Evolutionary conservation across 2,888 invertebrate genomes (phyloP).

Genomic region (Ferdinandea cuprea): DNA sequence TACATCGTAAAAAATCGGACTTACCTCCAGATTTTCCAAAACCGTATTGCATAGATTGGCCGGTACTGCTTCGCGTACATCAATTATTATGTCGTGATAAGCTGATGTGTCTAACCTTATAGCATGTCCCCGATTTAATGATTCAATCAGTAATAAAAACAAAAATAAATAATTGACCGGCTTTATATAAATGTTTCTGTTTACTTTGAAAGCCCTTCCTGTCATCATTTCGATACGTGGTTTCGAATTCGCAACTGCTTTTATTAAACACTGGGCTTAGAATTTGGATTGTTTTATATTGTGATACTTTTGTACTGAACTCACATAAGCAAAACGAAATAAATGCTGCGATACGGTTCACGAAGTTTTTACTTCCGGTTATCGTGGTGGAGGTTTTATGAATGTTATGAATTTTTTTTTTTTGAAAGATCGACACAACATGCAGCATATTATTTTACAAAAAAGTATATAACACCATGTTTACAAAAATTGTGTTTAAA

Average conservation of each 20-base stretch:
- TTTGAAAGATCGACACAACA: neutral
- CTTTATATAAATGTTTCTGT: neutral
- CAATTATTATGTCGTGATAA: slow-evolving; percentile 59
- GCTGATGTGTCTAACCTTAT: slow-evolving; percentile 44
- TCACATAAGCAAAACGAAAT: slow-evolving; percentile 3
- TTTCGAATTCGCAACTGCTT: too few species aligned
- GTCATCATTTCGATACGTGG: too few species aligned
- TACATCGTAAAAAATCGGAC: neutral
- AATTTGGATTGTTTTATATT: too few species aligned
- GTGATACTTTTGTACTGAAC: neutral
- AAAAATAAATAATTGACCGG: neutral
- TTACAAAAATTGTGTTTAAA: too few species aligned
- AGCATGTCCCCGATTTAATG: neutral
- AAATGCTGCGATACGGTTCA: slow-evolving; percentile 27
- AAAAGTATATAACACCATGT: too few species aligned
- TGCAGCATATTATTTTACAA: too few species aligned
- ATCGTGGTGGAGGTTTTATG: too few species aligned
- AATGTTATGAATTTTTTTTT: neutral
- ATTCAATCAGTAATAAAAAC: neutral
- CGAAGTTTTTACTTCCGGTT: slow-evolving; percentile 17
- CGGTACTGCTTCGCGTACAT: slow-evolving; percentile 59
- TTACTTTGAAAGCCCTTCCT: too few species aligned
- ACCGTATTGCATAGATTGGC: slow-evolving; percentile 24
- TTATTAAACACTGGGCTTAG: too few species aligned
- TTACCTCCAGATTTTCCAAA: slow-evolving; percentile 60